phyloP scores from a whole-genome alignment of 2,888 invertebrate genomes.

The Cerastis rubricosa region DNA sequence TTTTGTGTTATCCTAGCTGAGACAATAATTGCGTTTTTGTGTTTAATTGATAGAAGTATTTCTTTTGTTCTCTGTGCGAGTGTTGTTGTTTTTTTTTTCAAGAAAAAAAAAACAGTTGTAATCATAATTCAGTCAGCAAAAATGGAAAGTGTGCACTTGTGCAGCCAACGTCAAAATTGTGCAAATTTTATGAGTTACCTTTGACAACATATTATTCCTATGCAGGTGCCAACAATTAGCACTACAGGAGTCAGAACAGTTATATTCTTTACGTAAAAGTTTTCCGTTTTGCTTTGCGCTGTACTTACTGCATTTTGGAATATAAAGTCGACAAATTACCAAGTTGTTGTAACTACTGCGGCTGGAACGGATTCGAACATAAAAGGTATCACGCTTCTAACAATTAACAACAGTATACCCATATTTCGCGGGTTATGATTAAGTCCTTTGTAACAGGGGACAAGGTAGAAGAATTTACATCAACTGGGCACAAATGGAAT shows the following conservation, averaged over 20 bases:
- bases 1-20: neutral
- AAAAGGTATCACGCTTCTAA: neutral
- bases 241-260: too few species aligned
- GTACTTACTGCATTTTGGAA: neutral
- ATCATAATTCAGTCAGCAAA: too few species aligned
- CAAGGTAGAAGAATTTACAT: neutral
- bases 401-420: too few species aligned
- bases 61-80: neutral
- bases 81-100: neutral
- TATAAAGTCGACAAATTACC: neutral
- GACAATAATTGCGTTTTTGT: slow-evolving; percentile 11
- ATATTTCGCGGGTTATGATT: neutral
- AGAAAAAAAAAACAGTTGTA: neutral
- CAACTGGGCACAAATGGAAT: neutral
- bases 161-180: neutral
- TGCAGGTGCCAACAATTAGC: too few species aligned
- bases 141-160: too few species aligned
- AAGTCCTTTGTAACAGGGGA: neutral
- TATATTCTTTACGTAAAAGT: too few species aligned
- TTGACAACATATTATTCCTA: too few species aligned
- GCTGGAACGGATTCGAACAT: neutral
- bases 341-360: neutral
- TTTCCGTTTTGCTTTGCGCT: too few species aligned
- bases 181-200: too few species aligned
- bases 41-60: slow-evolving; percentile 19